Base-by-base conservation (phyloP, 2,113 vertebrate species). In the Acinonyx jubatus region DNA sequence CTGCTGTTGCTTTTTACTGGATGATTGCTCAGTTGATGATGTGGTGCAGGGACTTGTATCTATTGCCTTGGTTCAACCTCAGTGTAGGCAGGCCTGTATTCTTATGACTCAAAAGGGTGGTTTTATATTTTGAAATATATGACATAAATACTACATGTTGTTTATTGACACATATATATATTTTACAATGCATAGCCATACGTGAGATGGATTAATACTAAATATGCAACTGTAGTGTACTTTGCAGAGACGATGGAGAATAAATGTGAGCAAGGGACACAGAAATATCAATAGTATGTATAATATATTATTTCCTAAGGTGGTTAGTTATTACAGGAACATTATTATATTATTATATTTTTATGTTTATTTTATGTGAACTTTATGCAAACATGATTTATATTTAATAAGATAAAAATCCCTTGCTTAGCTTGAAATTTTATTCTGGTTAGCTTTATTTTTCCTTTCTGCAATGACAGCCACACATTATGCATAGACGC, bases 101-200 rank as follows among this genome's bases (percentile, higher is more conserved):
- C 16, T 74, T 82, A 55, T n/a, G 45, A 23, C 23, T 55, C 52
- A 38, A 76, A 92, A 86, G 9, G 2, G 15, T 69, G n/a, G 7
- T 55, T 90, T 80, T 83, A 79, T 48, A 61, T 74, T 89, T 74
- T 87, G 74, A 87, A 93, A 84, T 93, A 41, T 83, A 84, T 2
- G 50, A 50, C 8, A 88, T 14, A 78, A 78, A 79, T 15, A 61
- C 31, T 84, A 80, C 4, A 80, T 41, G 16, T 36, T 76, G 10
- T 61, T 91, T 73, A 4, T 61, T 38, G 33, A 91, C 11, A 69
- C 27, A 71, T 25, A 55, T 1, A 41, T 38, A 55, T 63, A 61
- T 69, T 83, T 91, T 95, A 12, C 83, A 41, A 4, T 66, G 27
- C 57, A 65, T 38, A 73, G 31, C 19, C 23, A 84, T 71, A 78